Conservation (phyloP, 2,888 invertebrate species). For the Tetranychus piercei region DNA sequence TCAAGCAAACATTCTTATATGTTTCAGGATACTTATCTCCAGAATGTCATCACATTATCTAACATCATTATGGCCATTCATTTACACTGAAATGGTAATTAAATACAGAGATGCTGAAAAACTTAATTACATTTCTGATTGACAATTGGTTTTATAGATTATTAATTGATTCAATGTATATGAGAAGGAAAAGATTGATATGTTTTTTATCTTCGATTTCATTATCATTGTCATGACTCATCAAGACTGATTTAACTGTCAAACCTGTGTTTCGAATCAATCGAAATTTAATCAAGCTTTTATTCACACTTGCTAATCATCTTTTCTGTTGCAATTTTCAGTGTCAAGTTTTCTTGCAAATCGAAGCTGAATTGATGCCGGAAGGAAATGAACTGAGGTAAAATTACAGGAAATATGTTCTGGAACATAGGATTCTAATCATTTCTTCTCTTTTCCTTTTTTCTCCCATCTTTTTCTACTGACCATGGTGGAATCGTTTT, state of each 20-base stretch:
- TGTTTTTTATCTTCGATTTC: too few species aligned
- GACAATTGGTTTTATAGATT: too few species aligned
- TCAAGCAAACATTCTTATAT: slow-evolving; percentile 66
- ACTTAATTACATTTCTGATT: too few species aligned
- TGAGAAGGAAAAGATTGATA: too few species aligned
- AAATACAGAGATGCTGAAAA: too few species aligned
- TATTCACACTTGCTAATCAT: neutral
- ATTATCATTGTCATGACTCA: too few species aligned
- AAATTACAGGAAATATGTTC: neutral
- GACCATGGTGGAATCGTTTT: too few species aligned
- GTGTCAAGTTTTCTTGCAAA: slow-evolving; percentile 62
- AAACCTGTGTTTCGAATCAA: too few species aligned
- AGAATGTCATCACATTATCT: slow-evolving; percentile 66
- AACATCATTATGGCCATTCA: slow-evolving; percentile 72
- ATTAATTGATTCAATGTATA: too few species aligned
- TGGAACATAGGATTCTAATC: neutral
- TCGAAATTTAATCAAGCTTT: slow-evolving; percentile 1
- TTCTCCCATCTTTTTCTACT: too few species aligned
- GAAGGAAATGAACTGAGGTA: slow-evolving; percentile 50
- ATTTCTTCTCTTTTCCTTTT: neutral
- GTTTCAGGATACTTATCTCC: slow-evolving; percentile 64
- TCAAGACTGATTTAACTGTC: too few species aligned
- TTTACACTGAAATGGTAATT: slow-evolving; percentile 61
- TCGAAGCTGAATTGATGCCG: slow-evolving; percentile 60
- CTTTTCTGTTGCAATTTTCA: slow-evolving; percentile 26